Conservation (phyloP, 2,797 vertebrate species). For the Crenichthys baileyi region DNA sequence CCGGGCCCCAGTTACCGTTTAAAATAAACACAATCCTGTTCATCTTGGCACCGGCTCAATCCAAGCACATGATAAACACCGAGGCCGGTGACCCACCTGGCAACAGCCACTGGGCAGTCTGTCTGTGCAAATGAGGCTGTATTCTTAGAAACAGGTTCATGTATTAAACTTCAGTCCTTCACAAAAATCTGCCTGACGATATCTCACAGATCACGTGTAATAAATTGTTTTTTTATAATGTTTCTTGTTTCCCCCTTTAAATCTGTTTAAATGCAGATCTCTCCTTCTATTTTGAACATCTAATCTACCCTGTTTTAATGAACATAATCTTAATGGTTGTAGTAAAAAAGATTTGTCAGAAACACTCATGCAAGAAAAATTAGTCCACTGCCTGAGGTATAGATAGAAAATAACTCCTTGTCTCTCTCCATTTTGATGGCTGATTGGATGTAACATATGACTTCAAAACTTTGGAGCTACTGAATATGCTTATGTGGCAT, state of each 20-base stretch:
- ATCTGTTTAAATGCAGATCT: not conserved
- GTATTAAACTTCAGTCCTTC: constrained; percentile 28
- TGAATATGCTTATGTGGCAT: constrained; percentile 24
- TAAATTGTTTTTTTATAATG: too few relatives aligned
- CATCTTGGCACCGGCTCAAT: constrained; percentile 20
- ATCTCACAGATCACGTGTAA: not conserved
- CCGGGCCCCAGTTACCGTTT: constrained; percentile 11
- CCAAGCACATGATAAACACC: constrained; percentile 24
- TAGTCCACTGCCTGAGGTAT: not conserved
- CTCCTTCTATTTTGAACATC: not conserved
- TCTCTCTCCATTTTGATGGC: not conserved
- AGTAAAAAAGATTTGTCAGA: too few relatives aligned
- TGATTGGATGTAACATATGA: constrained; percentile 2
- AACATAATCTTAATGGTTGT: not conserved
- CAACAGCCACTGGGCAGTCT: constrained; percentile 25
- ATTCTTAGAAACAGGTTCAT: constrained; percentile 47
- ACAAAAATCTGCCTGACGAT: not conserved
- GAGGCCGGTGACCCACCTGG: constrained; percentile 47
- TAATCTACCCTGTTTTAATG: not conserved
- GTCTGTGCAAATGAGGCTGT: not conserved
- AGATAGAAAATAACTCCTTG: not conserved
- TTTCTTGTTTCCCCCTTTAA: not conserved
- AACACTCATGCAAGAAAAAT: not conserved
- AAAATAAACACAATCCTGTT: constrained; percentile 30
- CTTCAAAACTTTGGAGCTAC: not conserved